phyloP scores from a whole-genome alignment of 1,140 invertebrate genomes.

The Drepana arcuata region DNA sequence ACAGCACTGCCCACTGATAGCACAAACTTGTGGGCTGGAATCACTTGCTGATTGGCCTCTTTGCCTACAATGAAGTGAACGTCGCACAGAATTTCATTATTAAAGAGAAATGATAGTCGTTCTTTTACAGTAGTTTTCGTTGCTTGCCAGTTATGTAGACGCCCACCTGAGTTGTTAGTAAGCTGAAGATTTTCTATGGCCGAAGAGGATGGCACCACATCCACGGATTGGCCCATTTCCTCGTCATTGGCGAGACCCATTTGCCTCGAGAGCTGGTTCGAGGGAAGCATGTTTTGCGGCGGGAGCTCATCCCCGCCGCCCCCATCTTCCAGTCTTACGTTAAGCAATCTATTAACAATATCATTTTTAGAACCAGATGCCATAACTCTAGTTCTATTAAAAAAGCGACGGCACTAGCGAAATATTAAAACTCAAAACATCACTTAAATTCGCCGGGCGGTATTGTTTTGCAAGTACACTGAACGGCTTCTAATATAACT shows the following conservation, averaged over 20 bases:
- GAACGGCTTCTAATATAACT: too few species aligned
- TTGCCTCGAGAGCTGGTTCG: slow-evolving; percentile 50
- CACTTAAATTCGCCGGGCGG: too few species aligned
- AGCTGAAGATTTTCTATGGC: slow-evolving; percentile 54
- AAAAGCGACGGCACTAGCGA: too few species aligned
- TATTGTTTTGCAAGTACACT: too few species aligned
- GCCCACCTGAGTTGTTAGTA: slow-evolving; percentile 50
- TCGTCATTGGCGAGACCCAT: slow-evolving; percentile 34
- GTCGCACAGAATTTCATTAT: slow-evolving; percentile 86
- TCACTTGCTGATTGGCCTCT: slow-evolving; percentile 78
- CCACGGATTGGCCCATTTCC: slow-evolving; percentile 33
- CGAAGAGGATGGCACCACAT: slow-evolving; percentile 44
- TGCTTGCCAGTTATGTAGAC: slow-evolving; percentile 77
- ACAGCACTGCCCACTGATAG: slow-evolving; percentile 87
- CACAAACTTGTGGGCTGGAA: slow-evolving; percentile 90
- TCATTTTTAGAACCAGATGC: slow-evolving; percentile 61
- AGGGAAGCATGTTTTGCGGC: slow-evolving; percentile 68
- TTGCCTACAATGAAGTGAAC: slow-evolving; percentile 86
- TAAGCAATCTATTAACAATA: slow-evolving; percentile 47
- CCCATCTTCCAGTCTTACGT: slow-evolving; percentile 40
- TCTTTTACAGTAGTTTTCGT: slow-evolving; percentile 84
- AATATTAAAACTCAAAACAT: too few species aligned
- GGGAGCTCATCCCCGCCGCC: slow-evolving; percentile 40
- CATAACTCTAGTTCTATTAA: slow-evolving; percentile 31
- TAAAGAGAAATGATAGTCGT: slow-evolving; percentile 84